Base-by-base conservation (phyloP, 37 sponge, comb jelly and placozoan species). In the Aphrocallistes beatrix region DNA sequence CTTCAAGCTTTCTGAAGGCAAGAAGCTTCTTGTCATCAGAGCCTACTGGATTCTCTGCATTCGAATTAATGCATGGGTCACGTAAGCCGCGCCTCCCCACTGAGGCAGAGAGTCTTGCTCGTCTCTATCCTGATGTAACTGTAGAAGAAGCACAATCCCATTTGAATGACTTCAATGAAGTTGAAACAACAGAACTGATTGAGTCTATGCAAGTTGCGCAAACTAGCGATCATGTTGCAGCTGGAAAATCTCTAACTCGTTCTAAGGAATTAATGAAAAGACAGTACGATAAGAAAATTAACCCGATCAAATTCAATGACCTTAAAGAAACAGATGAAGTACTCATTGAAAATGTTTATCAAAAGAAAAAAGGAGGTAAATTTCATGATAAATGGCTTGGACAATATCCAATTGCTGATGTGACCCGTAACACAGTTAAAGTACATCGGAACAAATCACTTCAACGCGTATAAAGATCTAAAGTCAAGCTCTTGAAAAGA, bases 341-440 rank as follows among this genome's bases (percentile, higher is more conserved):
- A 19, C 75, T 60, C 75, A 60, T 60, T 30, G 34, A 60, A 60
- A 60, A 60, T 60, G 75, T 60, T 6, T 60, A 60, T 60, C 75
- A 60, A 32, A 60, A 60, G 75, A 60, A 60, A 30, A 60, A 60
- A 60, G 75, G 75, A 60, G 75, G 75, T 1, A 60, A 60, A 60
- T 60, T 60, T 28, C 75, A 60, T 19, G 75, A 60, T 28, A 3
- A 19, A 13, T 60, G 75, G 34, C 75, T 60, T 60, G 75, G 34
- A 21, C 75, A 19, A 3, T 60, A 60, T 60, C 75, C 34, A 13
- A 13, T 60, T 60, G 75, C 75, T 60, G 21, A 60, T 25, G 75
- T 60, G 3, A 60, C 10, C n/a, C 75, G 32, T 60, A 60, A 60
- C 3, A 60, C 75, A 19, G 21, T 60, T 30, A 60, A 60, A 6